Conservation (phyloP, 1,140 invertebrate species). For the Brachionus angularis region DNA sequence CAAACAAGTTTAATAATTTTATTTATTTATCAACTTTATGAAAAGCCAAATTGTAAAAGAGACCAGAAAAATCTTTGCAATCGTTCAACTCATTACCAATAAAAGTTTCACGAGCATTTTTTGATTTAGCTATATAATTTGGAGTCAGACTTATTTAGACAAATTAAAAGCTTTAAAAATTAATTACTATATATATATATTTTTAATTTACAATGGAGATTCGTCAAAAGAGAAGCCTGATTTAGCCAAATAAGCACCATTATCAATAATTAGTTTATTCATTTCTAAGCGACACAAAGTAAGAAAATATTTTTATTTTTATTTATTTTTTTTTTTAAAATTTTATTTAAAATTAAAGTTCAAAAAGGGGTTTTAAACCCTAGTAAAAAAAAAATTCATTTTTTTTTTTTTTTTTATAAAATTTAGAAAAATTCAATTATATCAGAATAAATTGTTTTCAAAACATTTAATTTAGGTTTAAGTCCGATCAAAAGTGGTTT, state of each 20-base stretch:
- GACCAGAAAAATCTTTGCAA: constrained; percentile 29
- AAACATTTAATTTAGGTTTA: constrained; percentile 27
- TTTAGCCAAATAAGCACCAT: constrained; percentile 23
- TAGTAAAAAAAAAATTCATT: no score
- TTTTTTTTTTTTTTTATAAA: background rate
- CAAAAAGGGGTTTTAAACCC: constrained; percentile 14
- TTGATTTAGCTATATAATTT: constrained; percentile 43
- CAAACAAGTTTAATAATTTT: no score
- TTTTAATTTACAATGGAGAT: background rate
- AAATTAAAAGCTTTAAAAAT: background rate
- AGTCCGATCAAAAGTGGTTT: background rate
- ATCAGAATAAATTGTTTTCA: constrained; percentile 2
- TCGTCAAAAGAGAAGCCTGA: constrained; percentile 20
- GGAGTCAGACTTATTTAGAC: background rate
- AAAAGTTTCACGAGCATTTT: constrained; percentile 31
- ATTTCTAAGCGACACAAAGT: background rate
- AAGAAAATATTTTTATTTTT: background rate
- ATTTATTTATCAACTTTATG: no score
- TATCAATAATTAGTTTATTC: constrained; percentile 39
- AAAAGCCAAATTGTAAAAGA: constrained; percentile 37
- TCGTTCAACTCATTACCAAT: constrained; percentile 26
- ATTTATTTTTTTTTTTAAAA: background rate
- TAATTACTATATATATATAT: background rate
- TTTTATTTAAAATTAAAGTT: no score
- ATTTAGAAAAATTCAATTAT: constrained; percentile 11